Conservation (phyloP, 2,888 invertebrate genomes). For the Diaprepes abbreviatus region DNA sequence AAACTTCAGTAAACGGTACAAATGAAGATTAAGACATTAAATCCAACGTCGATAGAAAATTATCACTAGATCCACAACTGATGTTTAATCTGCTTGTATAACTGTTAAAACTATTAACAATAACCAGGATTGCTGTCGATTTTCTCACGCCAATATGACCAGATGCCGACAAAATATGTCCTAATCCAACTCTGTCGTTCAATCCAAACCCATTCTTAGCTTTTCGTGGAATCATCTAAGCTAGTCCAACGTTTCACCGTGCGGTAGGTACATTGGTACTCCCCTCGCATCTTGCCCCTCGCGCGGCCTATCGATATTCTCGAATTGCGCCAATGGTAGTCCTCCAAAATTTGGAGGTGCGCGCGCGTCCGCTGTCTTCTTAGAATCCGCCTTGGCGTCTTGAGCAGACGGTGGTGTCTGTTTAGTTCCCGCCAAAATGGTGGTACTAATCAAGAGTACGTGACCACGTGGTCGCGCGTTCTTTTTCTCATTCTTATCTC, state of each 20-base stretch:
- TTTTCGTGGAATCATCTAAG: slow-evolving; percentile 33
- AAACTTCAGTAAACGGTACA: too few species aligned
- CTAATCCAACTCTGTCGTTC: slow-evolving; percentile 17
- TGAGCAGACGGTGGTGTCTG: not conserved
- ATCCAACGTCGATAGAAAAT: too few species aligned
- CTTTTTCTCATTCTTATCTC: slow-evolving; percentile 1
- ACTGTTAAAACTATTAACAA: too few species aligned
- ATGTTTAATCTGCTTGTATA: too few species aligned
- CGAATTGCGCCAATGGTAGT: slow-evolving; percentile 36
- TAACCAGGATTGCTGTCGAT: too few species aligned
- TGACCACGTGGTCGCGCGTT: slow-evolving; percentile 29
- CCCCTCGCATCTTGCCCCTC: not conserved
- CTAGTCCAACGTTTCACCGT: slow-evolving; percentile 3
- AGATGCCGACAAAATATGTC: not conserved
- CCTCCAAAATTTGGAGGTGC: slow-evolving; percentile 33
- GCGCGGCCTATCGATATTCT: slow-evolving; percentile 13
- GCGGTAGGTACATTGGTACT: slow-evolving; percentile 35
- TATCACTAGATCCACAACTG: too few species aligned
- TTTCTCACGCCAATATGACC: not conserved
- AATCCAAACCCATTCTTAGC: slow-evolving; percentile 7
- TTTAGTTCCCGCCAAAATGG: slow-evolving; percentile 49
- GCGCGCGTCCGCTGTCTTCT: slow-evolving; percentile 28
- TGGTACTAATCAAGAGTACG: slow-evolving; percentile 33
- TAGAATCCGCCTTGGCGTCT: slow-evolving; percentile 26
- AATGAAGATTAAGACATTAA: too few species aligned